Evolutionary conservation across 1,140 invertebrate species (phyloP).

Genomic region (Temnothorax longispinosus): DNA sequence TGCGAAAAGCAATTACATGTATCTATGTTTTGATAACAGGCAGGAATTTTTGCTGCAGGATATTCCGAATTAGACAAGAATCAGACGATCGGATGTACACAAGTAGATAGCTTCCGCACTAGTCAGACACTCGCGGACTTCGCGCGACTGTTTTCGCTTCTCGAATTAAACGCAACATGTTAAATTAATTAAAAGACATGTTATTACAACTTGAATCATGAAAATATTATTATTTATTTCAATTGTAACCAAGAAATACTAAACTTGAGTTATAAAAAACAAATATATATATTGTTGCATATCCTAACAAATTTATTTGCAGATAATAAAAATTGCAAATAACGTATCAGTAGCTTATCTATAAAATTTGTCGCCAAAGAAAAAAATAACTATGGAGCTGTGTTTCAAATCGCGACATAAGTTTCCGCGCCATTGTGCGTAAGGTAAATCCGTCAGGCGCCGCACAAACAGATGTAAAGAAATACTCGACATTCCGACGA

Average conservation of each 20-base stretch:
- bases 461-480: slow-evolving; percentile 33
- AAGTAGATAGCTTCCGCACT: slow-evolving; percentile 76
- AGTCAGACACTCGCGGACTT: slow-evolving; percentile 69
- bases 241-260: background rate
- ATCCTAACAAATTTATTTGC: background rate
- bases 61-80: background rate
- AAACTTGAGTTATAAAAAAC: background rate
- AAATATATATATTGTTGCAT: background rate
- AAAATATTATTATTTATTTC: background rate
- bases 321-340: background rate
- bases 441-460: slow-evolving; percentile 22
- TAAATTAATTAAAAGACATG: background rate
- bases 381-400: background rate
- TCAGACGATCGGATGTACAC: slow-evolving; percentile 6
- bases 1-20: slow-evolving; percentile 26
- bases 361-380: background rate
- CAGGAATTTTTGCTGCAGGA: background rate
- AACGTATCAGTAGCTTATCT: background rate
- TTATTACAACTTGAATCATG: background rate
- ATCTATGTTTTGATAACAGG: background rate
- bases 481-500: slow-evolving; percentile 17
- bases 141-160: background rate
- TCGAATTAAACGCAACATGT: background rate
- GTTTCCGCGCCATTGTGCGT: background rate
- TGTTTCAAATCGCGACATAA: background rate